Conservation (phyloP, 2,797 vertebrate genomes). For the Bothrops alternatus region DNA sequence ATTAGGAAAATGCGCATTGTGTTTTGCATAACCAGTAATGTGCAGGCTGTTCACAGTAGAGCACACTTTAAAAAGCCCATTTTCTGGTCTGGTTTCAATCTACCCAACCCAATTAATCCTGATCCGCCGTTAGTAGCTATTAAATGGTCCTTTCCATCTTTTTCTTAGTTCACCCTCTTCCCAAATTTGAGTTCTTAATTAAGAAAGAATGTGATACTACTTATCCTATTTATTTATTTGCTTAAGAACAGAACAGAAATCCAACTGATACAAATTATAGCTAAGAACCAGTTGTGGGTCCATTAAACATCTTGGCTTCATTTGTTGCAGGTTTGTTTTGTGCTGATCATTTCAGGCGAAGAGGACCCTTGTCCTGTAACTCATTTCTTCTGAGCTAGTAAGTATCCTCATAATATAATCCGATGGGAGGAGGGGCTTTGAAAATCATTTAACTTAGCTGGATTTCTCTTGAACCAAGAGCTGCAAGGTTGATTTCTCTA, state of each 20-base stretch:
- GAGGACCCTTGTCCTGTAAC: neutral
- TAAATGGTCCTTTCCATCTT: neutral
- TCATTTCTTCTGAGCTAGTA: neutral
- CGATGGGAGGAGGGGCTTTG: neutral
- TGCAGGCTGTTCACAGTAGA: neutral
- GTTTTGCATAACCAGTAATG: neutral
- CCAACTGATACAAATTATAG: neutral
- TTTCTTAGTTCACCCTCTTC: neutral
- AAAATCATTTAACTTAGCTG: neutral
- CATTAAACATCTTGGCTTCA: neutral
- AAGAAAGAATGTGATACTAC: neutral
- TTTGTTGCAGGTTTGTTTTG: neutral
- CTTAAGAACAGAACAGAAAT: neutral
- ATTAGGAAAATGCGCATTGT: neutral
- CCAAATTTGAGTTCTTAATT: neutral
- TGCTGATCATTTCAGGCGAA: neutral
- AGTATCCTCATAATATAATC: neutral
- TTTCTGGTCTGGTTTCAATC: neutral
- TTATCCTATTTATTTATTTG: neutral
- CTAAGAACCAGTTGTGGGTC: neutral
- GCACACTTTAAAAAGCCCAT: neutral
- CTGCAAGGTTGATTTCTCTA: neutral
- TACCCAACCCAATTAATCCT: neutral
- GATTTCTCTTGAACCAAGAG: neutral
- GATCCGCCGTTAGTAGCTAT: neutral